Conservation (phyloP, 1,140 invertebrate species). For the Brachionus paranguensis region DNA sequence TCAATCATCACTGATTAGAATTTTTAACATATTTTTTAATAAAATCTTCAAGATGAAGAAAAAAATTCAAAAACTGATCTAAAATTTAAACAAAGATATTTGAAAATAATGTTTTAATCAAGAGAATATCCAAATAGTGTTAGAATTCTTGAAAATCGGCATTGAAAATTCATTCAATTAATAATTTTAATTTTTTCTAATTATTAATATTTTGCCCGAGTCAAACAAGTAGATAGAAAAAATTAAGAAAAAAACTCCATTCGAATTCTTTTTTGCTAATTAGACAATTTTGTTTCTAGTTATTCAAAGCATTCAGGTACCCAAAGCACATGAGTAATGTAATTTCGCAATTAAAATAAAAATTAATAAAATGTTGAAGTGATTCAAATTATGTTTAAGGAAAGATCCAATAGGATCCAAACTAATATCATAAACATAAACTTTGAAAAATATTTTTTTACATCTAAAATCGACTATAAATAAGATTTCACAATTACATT, state of each 20-base stretch:
- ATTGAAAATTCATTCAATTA: too few species aligned
- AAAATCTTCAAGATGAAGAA: too few species aligned
- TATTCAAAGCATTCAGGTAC: not conserved
- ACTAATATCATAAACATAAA: constrained; percentile 21
- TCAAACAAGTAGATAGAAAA: not conserved
- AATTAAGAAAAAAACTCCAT: not conserved
- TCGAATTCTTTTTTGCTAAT: too few species aligned
- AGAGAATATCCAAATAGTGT: too few species aligned
- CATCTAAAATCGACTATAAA: not conserved
- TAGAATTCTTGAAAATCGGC: too few species aligned
- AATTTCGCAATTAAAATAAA: constrained; percentile 5
- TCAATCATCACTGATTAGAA: too few species aligned
- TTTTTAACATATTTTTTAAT: too few species aligned
- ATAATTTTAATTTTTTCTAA: too few species aligned
- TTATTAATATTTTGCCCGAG: too few species aligned
- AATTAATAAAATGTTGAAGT: not conserved
- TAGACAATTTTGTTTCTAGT: not conserved
- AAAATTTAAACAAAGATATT: too few species aligned
- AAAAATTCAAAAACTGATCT: too few species aligned
- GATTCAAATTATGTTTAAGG: constrained; percentile 15
- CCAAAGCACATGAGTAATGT: constrained; percentile 19
- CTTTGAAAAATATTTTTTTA: not conserved
- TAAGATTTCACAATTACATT: constrained; percentile 37
- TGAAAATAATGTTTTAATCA: too few species aligned
- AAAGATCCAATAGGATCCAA: constrained; percentile 10